Base-by-base conservation (phyloP, 2,888 invertebrate species). In the Drosophila dives region DNA sequence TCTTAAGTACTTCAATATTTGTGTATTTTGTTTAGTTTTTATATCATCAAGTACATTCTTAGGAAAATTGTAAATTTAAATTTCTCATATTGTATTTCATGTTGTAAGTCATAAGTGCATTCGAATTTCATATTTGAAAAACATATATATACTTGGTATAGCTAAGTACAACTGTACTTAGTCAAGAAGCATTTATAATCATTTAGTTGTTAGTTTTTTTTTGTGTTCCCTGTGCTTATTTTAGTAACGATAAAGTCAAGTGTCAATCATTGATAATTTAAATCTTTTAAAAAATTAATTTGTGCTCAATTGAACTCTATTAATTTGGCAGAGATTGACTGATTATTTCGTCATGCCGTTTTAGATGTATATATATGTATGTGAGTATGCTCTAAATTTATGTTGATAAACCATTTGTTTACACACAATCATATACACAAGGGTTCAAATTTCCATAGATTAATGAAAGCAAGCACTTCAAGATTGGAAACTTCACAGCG, bases 181-280 rank as follows among this genome's bases (percentile, higher is more conserved):
- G 11, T 20, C 12, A 6, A 20, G 20, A 42, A 20, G 20, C 42
- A 20, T 42, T 42, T 20, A 20, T 20, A 3, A 20, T 3, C 20
- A 12, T 20, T 12, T 20, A 12, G 42, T 3, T 42, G 12, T 12
- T 20, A 20, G 38, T 17, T 38, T 8, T 17, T 38, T 38, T 20
- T 7, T 42, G 26, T 4, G 26, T 26, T 26, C 26, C 26, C 26
- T 23, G 20, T 45, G 20, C 20, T 3, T 3, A 8, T 17, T 38
- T 33, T 20, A n/a, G 33, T 3, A 48, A 29, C 23, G 70, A 73
- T 75, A 73, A 62, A 68, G 60, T 56, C 64, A 58, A 53, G 62
- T 77, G 62, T 50, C 62, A 63, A 49, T 66, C 60, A 61, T 62
- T 62, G 60, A 63, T 59, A 71, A 54, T 77, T 62, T 15, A 15